Evolutionary conservation across 2,888 invertebrate genomes (phyloP).

Genomic region (Gryllus longicercus): DNA sequence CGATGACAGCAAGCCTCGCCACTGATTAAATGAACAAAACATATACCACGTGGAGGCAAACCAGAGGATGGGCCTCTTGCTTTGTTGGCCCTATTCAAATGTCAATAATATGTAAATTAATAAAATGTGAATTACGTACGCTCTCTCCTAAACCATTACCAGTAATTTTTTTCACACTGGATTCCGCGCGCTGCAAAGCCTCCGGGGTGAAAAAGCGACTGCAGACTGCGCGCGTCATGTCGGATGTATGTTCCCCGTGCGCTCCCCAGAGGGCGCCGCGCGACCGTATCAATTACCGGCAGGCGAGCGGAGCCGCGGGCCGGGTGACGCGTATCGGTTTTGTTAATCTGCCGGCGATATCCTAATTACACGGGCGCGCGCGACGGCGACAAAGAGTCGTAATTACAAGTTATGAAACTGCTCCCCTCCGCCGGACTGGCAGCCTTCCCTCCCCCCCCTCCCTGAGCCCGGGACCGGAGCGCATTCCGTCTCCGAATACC

Average conservation of each 20-base stretch:
- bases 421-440: neutral
- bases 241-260: neutral
- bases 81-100: too few species aligned
- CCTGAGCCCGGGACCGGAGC: neutral
- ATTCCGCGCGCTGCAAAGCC: neutral
- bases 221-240: neutral
- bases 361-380: neutral
- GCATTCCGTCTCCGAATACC: constrained; percentile 17
- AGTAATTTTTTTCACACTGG: too few species aligned
- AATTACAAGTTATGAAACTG: constrained; percentile 17
- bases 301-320: neutral
- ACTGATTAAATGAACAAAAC: too few species aligned
- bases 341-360: constrained; percentile 1
- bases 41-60: too few species aligned
- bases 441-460: neutral
- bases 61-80: too few species aligned
- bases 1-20: too few species aligned
- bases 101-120: too few species aligned
- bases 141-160: too few species aligned
- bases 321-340: neutral
- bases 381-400: constrained; percentile 1
- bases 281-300: neutral
- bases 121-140: too few species aligned
- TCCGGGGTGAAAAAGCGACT: neutral
- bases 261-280: neutral